Conservation (phyloP, 2,888 invertebrate species). For the Dermolepida albohirtum region DNA sequence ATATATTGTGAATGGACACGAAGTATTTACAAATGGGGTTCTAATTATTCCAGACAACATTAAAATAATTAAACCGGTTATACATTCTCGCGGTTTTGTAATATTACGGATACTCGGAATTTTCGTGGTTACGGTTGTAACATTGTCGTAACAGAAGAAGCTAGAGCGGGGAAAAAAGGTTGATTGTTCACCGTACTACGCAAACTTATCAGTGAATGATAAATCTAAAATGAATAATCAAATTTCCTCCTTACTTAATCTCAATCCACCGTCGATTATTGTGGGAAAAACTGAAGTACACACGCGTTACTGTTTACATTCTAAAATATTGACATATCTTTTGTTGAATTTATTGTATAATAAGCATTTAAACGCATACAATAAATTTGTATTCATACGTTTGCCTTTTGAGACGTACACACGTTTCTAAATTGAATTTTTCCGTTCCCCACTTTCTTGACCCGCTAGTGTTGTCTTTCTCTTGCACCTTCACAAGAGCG, state of each 20-base stretch:
- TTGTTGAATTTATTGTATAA: background rate
- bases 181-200: background rate
- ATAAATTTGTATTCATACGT: conserved; percentile 7
- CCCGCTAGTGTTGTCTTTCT: conserved; percentile 21
- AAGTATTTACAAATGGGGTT: too few species aligned
- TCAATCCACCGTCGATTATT: background rate
- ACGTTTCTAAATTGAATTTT: conserved; percentile 32
- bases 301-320: background rate
- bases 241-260: conserved; percentile 11
- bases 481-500: conserved; percentile 28
- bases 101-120: too few species aligned
- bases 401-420: conserved; percentile 21
- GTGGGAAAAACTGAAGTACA: conserved; percentile 12
- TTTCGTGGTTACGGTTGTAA: too few species aligned
- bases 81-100: too few species aligned
- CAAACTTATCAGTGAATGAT: background rate
- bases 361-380: background rate
- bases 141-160: background rate
- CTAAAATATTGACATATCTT: background rate
- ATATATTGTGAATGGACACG: too few species aligned
- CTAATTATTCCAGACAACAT: too few species aligned
- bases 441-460: conserved; percentile 33
- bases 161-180: background rate
- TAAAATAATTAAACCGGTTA: too few species aligned
- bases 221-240: conserved; percentile 6